phyloP scores from a whole-genome alignment of 2,888 invertebrate genomes.

The Ophioninae sp. region DNA sequence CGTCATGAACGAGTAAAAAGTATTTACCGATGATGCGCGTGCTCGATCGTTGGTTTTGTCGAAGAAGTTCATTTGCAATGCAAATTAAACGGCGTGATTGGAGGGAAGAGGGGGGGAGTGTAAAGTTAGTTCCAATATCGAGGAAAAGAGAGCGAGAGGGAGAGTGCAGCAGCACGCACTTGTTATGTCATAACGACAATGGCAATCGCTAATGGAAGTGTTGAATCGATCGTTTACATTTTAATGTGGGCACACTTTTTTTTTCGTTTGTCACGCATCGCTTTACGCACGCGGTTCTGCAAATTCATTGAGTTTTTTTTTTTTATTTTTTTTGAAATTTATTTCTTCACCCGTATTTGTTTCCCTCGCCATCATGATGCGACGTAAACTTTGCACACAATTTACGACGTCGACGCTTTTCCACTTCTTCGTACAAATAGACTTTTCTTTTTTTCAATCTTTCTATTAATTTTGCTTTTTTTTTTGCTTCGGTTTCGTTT shows the following conservation, averaged over 20 bases:
- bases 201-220: neutral
- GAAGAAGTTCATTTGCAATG: neutral
- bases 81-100: neutral
- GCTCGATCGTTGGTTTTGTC: neutral
- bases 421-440: neutral
- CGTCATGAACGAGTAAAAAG: neutral
- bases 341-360: neutral
- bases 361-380: neutral
- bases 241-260: neutral
- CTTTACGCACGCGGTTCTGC: neutral
- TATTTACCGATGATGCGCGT: neutral
- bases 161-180: neutral
- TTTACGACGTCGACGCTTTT: neutral
- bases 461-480: neutral
- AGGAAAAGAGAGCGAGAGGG: neutral
- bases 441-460: neutral
- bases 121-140: neutral
- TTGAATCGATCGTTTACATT: neutral
- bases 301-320: neutral
- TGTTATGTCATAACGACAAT: neutral
- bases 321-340: neutral
- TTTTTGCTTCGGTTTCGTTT: neutral
- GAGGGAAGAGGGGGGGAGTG: neutral
- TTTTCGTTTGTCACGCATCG: neutral
- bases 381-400: neutral